phyloP scores from a whole-genome alignment of 2,888 invertebrate genomes.

The Clostera curtula region DNA sequence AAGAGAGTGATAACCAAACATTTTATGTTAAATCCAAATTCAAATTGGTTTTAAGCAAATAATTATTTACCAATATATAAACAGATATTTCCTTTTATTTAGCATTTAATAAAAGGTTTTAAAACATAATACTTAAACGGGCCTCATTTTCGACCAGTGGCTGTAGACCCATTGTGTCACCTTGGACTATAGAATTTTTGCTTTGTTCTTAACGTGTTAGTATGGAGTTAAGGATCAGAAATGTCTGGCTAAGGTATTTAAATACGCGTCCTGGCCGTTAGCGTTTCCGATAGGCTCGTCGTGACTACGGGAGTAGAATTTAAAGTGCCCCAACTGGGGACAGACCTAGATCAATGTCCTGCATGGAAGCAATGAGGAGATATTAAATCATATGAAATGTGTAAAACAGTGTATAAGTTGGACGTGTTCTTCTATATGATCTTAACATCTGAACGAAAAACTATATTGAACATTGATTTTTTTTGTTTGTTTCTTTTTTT shows the following conservation, averaged over 20 bases:
- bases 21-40: no score
- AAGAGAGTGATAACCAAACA: no score
- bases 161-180: conserved; percentile 19
- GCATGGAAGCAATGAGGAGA: conserved; percentile 14
- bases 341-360: conserved; percentile 12
- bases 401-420: no score
- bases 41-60: no score
- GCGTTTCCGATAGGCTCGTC: conserved; percentile 67
- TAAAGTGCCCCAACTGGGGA: conserved; percentile 39
- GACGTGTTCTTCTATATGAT: no score
- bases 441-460: no score
- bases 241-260: conserved; percentile 33
- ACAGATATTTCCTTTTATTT: no score
- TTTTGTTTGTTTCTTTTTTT: no score
- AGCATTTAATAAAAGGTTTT: conserved; percentile 16
- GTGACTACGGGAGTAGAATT: conserved; percentile 54
- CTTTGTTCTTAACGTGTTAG: conserved; percentile 5
- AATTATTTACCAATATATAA: no score
- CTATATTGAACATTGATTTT: no score
- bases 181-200: conserved; percentile 11
- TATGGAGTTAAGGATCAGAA: conserved; percentile 17
- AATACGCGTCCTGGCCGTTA: conserved; percentile 55
- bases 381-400: no score
- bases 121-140: conserved; percentile 15
- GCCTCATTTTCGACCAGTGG: conserved; percentile 17